Percentiles rank a stretch among this genome's conserved stretches.
These are phyloP conservation scores for Phrynosoma platyrhinos DNA, from an alignment of 2,113 vertebrate species.

Conservation along the genomic window DNA sequence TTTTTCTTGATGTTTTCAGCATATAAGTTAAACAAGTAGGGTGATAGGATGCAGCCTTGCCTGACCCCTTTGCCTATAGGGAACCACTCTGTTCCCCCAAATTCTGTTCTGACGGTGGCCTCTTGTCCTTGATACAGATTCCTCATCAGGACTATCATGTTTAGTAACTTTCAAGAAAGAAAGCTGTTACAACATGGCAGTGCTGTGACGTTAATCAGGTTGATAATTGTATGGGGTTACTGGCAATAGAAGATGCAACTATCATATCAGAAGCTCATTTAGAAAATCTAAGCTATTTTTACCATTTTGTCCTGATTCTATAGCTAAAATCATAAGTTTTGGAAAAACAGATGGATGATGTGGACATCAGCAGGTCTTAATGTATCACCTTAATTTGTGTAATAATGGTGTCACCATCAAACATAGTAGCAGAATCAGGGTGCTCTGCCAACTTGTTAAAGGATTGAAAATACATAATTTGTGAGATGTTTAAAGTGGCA, in stretches of 20 bases:
- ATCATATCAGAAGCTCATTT: not conserved
- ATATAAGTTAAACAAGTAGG: too few relatives aligned
- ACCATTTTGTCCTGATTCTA: not conserved
- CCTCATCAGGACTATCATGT: too few relatives aligned
- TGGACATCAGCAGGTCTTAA: not conserved
- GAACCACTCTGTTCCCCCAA: too few relatives aligned
- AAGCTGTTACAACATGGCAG: not conserved
- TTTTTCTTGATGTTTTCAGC: too few relatives aligned
- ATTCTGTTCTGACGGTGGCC: too few relatives aligned
- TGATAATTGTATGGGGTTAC: not conserved
- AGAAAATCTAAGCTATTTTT: not conserved
- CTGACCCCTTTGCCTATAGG: too few relatives aligned
- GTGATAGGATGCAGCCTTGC: too few relatives aligned
- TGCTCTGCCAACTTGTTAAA: not conserved
- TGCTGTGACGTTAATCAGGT: not conserved
- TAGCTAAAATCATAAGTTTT: not conserved
- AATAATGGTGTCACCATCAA: not conserved
- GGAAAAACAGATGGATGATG: not conserved
- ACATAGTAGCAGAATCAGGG: not conserved
- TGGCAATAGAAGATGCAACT: not conserved
- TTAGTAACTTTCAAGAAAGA: not conserved
- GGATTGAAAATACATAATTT: not conserved
- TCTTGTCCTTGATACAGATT: too few relatives aligned
- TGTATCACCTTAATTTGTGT: not conserved
- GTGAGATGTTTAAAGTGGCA: conserved; percentile 1